phyloP scores from a whole-genome alignment of 1,140 invertebrate genomes.

The Tribolium castaneum region DNA sequence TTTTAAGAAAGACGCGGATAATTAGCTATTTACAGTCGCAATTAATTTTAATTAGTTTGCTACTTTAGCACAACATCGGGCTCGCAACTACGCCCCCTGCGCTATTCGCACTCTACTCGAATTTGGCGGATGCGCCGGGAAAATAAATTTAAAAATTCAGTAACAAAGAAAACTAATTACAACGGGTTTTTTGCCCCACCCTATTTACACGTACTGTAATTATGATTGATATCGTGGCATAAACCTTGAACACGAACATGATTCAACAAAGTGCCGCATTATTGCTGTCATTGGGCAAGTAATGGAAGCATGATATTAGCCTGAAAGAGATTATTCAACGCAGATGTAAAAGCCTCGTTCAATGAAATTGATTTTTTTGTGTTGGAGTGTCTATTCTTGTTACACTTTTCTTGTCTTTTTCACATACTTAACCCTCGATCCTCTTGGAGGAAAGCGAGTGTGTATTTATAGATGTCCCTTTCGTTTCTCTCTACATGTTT shows the following conservation, averaged over 20 bases:
- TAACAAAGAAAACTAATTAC: too few relatives aligned
- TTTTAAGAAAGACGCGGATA: constrained; percentile 14
- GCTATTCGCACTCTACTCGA: neutral
- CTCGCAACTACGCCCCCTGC: neutral
- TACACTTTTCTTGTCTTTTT: constrained; percentile 24
- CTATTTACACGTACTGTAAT: neutral
- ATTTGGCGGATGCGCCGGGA: neutral
- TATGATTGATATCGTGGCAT: constrained; percentile 12
- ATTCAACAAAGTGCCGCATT: constrained; percentile 6
- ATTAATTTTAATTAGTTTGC: constrained; percentile 30
- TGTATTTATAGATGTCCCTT: constrained; percentile 20
- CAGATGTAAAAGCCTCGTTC: too few relatives aligned
- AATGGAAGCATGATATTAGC: neutral
- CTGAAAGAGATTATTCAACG: neutral
- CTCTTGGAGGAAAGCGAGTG: neutral
- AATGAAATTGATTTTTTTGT: neutral
- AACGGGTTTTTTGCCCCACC: too few relatives aligned
- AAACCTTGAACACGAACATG: constrained; percentile 8
- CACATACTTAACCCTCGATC: constrained; percentile 14
- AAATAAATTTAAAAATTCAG: too few relatives aligned
- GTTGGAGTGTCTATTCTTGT: constrained; percentile 8
- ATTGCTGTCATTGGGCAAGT: constrained; percentile 10
- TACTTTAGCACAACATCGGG: neutral
- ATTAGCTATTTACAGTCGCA: constrained; percentile 24
- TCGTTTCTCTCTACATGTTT: constrained; percentile 12